phyloP scores from a whole-genome alignment of 2,888 invertebrate species.

The Empis stercorea region DNA sequence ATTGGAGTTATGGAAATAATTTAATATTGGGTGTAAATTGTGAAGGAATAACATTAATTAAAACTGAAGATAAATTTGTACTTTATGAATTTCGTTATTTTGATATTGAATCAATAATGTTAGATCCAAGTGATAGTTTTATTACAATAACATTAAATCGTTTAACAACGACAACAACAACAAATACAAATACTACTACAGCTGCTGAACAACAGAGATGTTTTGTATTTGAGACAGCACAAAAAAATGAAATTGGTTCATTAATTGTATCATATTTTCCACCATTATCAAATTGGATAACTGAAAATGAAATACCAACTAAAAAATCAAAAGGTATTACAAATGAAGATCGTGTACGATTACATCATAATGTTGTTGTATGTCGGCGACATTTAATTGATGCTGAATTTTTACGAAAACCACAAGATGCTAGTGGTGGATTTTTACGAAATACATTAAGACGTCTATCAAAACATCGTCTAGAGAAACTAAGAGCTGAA shows the following conservation, averaged over 20 bases:
- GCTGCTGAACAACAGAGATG: slow-evolving; percentile 50
- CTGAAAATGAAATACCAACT: slow-evolving; percentile 54
- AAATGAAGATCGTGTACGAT: slow-evolving; percentile 72
- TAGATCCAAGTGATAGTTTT: slow-evolving; percentile 86
- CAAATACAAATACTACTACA: slow-evolving; percentile 17
- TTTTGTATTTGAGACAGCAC: slow-evolving; percentile 82
- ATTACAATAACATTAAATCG: slow-evolving; percentile 79
- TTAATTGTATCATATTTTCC: slow-evolving; percentile 87
- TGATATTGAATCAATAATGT: slow-evolving; percentile 80
- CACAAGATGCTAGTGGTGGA: slow-evolving; percentile 69
- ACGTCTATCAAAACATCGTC: slow-evolving; percentile 69
- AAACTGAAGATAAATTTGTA: slow-evolving; percentile 83
- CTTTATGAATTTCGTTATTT: slow-evolving; percentile 81
- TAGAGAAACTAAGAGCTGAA: slow-evolving; percentile 62
- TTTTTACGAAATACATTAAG: slow-evolving; percentile 80
- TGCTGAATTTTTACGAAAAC: slow-evolving; percentile 66
- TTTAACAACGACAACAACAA: slow-evolving; percentile 30
- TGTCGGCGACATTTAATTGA: slow-evolving; percentile 74
- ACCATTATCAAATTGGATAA: slow-evolving; percentile 65
- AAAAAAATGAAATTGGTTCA: slow-evolving; percentile 85
- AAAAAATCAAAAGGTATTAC: slow-evolving; percentile 60
- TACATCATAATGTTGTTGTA: slow-evolving; percentile 77
- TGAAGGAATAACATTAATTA: slow-evolving; percentile 82
- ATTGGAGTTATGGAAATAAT: slow-evolving; percentile 71
- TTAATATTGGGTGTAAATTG: slow-evolving; percentile 76